Evolutionary conservation across 2,113 vertebrate species (phyloP).

Genomic region (Anoplopoma fimbria): DNA sequence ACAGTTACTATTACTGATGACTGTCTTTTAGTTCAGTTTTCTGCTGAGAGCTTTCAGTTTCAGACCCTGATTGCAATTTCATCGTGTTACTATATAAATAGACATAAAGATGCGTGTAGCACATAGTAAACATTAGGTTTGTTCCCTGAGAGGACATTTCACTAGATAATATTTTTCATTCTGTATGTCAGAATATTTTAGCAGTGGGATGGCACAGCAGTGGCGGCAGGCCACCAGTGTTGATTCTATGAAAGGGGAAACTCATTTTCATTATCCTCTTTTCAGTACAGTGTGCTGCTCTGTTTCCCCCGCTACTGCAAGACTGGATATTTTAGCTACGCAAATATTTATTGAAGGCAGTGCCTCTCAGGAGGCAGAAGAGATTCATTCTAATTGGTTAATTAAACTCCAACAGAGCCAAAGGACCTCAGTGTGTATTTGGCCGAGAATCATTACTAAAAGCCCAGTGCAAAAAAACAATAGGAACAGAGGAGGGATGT

Average conservation of each 20-base stretch:
- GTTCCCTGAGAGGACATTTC: background rate
- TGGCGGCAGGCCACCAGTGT: background rate
- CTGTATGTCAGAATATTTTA: constrained; percentile 3
- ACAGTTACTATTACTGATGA: background rate
- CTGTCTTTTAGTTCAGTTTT: background rate
- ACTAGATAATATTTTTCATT: constrained; percentile 2
- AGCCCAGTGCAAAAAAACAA: background rate
- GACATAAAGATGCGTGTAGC: background rate
- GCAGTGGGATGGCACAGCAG: background rate
- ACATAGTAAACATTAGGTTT: background rate
- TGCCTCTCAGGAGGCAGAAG: constrained; percentile 5
- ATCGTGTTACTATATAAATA: background rate
- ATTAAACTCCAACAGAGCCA: constrained; percentile 40
- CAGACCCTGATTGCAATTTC: background rate
- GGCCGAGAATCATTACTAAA: background rate
- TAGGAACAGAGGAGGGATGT: background rate
- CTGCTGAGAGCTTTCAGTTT: background rate
- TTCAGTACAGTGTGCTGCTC: constrained; percentile 10
- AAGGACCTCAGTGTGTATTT: background rate
- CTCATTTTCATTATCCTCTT: constrained; percentile 18
- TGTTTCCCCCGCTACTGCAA: constrained; percentile 28
- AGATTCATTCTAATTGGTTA: constrained; percentile 24
- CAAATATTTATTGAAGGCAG: constrained; percentile 29
- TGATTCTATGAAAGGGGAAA: background rate
- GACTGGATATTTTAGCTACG: constrained; percentile 12